Evolutionary conservation across 2,888 invertebrate genomes (phyloP), one percentile per base, ranked within the genome.

Genomic region (Melolontha melolontha): DNA sequence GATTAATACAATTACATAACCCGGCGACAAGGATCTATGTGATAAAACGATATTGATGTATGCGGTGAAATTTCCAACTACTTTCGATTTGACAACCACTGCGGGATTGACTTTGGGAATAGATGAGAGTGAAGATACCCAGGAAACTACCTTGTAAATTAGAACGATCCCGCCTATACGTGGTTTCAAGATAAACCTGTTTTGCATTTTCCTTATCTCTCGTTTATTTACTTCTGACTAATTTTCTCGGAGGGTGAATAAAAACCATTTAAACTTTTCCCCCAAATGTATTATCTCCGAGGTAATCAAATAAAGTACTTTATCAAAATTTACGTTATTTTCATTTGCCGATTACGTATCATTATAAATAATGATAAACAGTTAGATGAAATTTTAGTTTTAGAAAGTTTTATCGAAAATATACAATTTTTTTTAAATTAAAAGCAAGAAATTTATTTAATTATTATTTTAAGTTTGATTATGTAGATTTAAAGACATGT

Each of bases 161-260:
- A 52, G 51, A 52, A 34, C 51, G 17, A 34, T 29, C 34, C 51
- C 51, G 27, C 51, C 51, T 29, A 29, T 29, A 52, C 51, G 51
- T 8, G 51, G 51, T 52, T 52, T 52, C 51, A 12, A 52, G 51
- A 52, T 34, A 52, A 34, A 52, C 14, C 51, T 52, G 51, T 52
- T 52, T 52, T 52, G 51, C 51, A 52, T 39, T 52, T 52, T 52
- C 51, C 51, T 52, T 52, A 52, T 52, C 29, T 29, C 51, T 34
- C 34, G 34, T 34, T 34, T 47, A 47, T 17, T 17, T 47, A 47
- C 44, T 34, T 34, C 44, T 47, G 17, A 17, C 44, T 47, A 47
- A 17, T 17, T 47, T 47, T 47, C 44, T 47, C 51, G 34, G 51
- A 34, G 34, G 34, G 34, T 34, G 34, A 34, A 34, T 34, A 34